These are phyloP conservation scores for Microtus oregoni DNA, from an alignment of 2,113 vertebrate species.

Conservation along the genomic window DNA sequence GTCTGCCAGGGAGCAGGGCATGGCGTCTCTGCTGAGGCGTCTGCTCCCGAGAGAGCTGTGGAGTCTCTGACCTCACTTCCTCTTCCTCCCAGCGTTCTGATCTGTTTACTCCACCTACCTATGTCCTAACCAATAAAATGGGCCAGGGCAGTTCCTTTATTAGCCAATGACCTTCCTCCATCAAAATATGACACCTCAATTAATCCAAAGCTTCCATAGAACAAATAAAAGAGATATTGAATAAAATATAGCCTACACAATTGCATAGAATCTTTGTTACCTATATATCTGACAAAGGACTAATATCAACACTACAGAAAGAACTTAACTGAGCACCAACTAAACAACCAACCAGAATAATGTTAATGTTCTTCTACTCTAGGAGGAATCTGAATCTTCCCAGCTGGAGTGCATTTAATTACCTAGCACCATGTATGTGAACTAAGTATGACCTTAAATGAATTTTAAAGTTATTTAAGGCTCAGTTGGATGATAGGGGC, in stretches of 20 bases:
- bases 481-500: too few relatives aligned
- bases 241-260: background rate
- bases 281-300: background rate
- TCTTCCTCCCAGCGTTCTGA: too few relatives aligned
- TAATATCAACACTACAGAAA: background rate
- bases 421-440: background rate
- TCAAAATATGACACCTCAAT: background rate
- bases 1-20: too few relatives aligned
- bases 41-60: too few relatives aligned
- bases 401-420: background rate
- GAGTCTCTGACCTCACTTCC: too few relatives aligned
- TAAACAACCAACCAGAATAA: background rate
- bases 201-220: background rate
- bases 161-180: too few relatives aligned
- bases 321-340: background rate
- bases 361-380: background rate
- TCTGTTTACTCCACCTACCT: too few relatives aligned
- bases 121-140: too few relatives aligned
- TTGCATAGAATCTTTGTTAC: background rate
- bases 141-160: too few relatives aligned
- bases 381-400: fast-evolving
- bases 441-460: background rate
- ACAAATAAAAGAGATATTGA: background rate
- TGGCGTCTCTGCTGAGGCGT: too few relatives aligned
- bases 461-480: background rate